These are phyloP conservation scores for Rhineura floridana DNA, from an alignment of 2,113 vertebrate genomes.

Conservation along the genomic window DNA sequence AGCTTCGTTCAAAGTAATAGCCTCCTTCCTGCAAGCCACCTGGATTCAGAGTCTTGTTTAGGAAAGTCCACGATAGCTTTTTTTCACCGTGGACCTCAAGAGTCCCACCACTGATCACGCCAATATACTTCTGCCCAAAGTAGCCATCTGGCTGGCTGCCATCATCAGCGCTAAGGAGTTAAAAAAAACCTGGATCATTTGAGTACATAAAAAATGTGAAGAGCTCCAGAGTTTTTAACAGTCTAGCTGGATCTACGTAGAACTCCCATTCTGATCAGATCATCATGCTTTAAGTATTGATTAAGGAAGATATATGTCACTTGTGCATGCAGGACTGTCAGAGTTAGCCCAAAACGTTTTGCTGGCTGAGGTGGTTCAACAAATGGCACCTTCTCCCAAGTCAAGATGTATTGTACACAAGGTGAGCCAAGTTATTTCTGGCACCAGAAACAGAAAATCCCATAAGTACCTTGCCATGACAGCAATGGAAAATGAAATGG, in stretches of 20 bases:
- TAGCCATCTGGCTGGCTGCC: slow-evolving; percentile 78
- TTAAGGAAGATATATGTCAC: no score
- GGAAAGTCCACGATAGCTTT: slow-evolving; percentile 94
- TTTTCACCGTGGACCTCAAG: slow-evolving; percentile 89
- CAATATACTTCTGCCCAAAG: slow-evolving; percentile 92
- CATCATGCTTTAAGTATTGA: neutral
- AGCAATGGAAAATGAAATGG: no score
- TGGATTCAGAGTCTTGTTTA: slow-evolving; percentile 89
- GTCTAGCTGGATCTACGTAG: neutral
- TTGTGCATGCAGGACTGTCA: no score
- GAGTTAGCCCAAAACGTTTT: no score
- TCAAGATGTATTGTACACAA: no score
- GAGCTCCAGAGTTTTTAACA: neutral
- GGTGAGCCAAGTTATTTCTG: no score
- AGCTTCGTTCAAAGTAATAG: slow-evolving; percentile 91
- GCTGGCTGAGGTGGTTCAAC: no score
- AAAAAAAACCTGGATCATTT: neutral
- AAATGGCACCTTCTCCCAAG: no score
- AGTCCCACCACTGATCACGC: slow-evolving; percentile 85
- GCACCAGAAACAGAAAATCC: no score
- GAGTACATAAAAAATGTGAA: neutral
- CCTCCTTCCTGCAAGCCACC: slow-evolving; percentile 87
- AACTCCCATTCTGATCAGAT: neutral
- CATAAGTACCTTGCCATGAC: no score
- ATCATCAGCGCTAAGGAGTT: slow-evolving; percentile 82